A percentile compares a stretch with the other conserved stretches of the same genome.
Conservation (phyloP, 2,888 invertebrate species). For the Tetragonula carbonaria region DNA sequence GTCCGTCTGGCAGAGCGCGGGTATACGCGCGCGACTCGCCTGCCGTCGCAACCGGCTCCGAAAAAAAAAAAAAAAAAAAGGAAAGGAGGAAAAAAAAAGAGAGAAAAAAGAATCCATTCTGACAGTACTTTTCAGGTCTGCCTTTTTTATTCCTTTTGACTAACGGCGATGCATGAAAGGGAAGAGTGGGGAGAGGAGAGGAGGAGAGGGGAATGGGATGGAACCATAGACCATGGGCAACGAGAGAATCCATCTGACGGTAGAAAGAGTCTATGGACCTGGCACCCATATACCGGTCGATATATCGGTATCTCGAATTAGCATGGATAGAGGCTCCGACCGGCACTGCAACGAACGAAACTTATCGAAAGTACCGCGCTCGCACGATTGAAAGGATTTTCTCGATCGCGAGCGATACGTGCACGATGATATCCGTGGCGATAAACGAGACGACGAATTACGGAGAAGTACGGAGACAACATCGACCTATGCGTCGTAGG, state of each 20-base stretch:
- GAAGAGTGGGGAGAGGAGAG: not conserved
- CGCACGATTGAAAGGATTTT: slow-evolving; percentile 40
- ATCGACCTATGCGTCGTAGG: not conserved
- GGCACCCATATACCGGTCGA: slow-evolving; percentile 21
- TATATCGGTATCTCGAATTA: slow-evolving; percentile 56
- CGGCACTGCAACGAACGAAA: slow-evolving; percentile 47
- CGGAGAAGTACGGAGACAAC: not conserved
- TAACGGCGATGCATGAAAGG: slow-evolving; percentile 33
- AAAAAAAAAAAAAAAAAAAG: slow-evolving; percentile 27
- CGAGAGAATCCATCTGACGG: slow-evolving; percentile 38
- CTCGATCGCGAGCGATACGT: slow-evolving; percentile 27
- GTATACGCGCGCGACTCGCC: slow-evolving; percentile 33
- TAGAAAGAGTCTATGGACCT: slow-evolving; percentile 28
- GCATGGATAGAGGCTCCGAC: slow-evolving; percentile 37
- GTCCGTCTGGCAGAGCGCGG: slow-evolving; percentile 23
- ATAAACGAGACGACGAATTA: slow-evolving; percentile 33
- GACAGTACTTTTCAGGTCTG: slow-evolving; percentile 58
- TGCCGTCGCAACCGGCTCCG: slow-evolving; percentile 33
- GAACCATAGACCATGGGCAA: slow-evolving; percentile 28
- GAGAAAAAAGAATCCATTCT: slow-evolving; percentile 23
- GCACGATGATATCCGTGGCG: slow-evolving; percentile 31
- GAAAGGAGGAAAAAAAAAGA: slow-evolving; percentile 50
- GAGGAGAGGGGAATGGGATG: not conserved
- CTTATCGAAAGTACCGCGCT: slow-evolving; percentile 50
- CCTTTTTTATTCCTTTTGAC: slow-evolving; percentile 56